Evolutionary conservation across 2,888 invertebrate genomes (phyloP), one percentile per base, ranked within the genome.

Genomic region (Cryptocephalus primarius): DNA sequence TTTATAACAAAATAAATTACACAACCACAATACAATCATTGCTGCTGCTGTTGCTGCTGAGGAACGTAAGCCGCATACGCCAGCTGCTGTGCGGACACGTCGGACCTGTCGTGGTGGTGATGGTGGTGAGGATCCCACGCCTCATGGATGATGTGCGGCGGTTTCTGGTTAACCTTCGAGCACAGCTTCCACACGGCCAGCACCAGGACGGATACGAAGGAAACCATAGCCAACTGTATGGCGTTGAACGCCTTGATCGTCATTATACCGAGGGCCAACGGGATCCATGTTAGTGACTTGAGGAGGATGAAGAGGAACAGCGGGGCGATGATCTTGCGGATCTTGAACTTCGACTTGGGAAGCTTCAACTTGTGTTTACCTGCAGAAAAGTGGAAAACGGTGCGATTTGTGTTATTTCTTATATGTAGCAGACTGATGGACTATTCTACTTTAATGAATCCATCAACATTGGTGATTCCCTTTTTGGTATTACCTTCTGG

Each of bases 181-280:
- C 88, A 88, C 55, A 88, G 76, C 69, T 88, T 88, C 80, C 87
- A 89, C 68, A 88, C 84, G 56, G 88, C 88, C 70, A 89, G 73
- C 51, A 83, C 86, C 56, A 88, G 81, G 60, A 88, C 85, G 31
- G 88, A 82, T 59, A 88, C 80, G 73, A 89, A 89, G 39, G 88
- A 86, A 77, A 88, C 83, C 80, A 88, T 88, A 13, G 87, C 86
- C 61, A 89, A 77, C 64, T 88, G 88, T 57, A 88, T 79, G 6
- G 88, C 88, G 68, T 89, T 88, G 83, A 87, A 88, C 41, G 89
- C 87, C 73, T 88, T 89, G 66, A 89, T 75, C 63, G 88, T 88
- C 54, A 88, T 77, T 52, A 88, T 81, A 62, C 88, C 89, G 65
- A 89, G 82, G 43, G 88, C 88, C 67, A 89, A 73, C 22, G 89